Percentiles rank a stretch among this genome's conserved stretches.
phyloP scores from a whole-genome alignment of 2,888 invertebrate species.

The Epirrita christyi region DNA sequence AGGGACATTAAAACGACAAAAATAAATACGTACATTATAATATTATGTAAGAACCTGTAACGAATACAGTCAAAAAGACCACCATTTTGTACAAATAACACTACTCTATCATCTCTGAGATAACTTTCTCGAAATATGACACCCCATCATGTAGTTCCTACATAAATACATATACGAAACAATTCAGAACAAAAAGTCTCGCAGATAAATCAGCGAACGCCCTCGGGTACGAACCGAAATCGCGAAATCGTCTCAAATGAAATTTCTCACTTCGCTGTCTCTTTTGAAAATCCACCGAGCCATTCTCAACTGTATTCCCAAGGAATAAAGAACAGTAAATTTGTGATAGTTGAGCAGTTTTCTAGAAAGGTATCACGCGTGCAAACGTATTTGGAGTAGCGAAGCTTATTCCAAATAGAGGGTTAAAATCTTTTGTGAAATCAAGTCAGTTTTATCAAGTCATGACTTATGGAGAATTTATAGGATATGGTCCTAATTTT shows the following conservation, averaged over 20 bases:
- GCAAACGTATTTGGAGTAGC: conserved; percentile 68
- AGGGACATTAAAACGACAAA: too few species aligned
- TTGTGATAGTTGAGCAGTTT: conserved; percentile 42
- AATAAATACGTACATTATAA: too few species aligned
- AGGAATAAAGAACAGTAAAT: conserved; percentile 30
- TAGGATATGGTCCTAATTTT: too few species aligned
- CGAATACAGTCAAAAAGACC: conserved; percentile 1
- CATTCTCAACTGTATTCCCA: conserved; percentile 36
- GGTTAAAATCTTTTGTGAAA: conserved; percentile 19
- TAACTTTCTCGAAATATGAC: conserved; percentile 19
- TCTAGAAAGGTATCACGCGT: conserved; percentile 59
- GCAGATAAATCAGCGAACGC: conserved; percentile 73
- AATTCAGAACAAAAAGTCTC: conserved; percentile 53
- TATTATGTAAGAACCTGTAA: not conserved
- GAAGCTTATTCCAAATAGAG: conserved; percentile 74
- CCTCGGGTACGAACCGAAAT: conserved; percentile 65
- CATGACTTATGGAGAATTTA: too few species aligned
- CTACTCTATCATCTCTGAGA: conserved; percentile 13
- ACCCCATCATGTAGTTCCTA: conserved; percentile 14
- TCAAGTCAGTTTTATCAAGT: not conserved
- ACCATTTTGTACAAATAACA: conserved; percentile 15
- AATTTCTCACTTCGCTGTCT: conserved; percentile 76
- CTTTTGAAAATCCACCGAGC: conserved; percentile 51
- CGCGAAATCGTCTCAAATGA: conserved; percentile 80
- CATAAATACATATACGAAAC: conserved; percentile 39